phyloP scores from a whole-genome alignment of 2,888 invertebrate species.

The Latrodectus elegans region DNA sequence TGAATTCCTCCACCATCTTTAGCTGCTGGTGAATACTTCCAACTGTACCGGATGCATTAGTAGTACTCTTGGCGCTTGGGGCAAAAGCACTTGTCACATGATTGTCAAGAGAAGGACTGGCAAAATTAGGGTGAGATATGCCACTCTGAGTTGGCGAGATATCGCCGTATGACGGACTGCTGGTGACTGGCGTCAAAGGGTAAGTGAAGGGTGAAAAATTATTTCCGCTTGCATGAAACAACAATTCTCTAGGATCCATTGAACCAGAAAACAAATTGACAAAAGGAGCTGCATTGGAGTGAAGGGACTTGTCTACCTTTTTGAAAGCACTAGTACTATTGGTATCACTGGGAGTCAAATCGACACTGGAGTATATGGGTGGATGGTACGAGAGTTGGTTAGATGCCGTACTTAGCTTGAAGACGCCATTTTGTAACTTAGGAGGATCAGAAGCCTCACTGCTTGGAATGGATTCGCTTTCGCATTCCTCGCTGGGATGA shows the following conservation, averaged over 20 bases:
- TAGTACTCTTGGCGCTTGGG: slow-evolving; percentile 37
- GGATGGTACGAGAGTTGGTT: slow-evolving; percentile 11
- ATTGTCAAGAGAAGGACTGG: slow-evolving; percentile 19
- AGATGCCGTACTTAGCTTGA: slow-evolving; percentile 20
- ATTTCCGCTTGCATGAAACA: slow-evolving; percentile 51
- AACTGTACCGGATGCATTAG: slow-evolving; percentile 1
- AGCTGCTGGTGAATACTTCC: slow-evolving; percentile 40
- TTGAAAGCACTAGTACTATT: slow-evolving; percentile 68
- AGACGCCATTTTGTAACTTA: slow-evolving; percentile 23
- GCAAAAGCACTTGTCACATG: slow-evolving; percentile 62
- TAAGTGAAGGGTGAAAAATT: slow-evolving; percentile 52
- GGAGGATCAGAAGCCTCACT: neutral
- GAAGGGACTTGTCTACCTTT: slow-evolving; percentile 67
- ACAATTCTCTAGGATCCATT: slow-evolving; percentile 50
- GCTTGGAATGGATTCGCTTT: neutral
- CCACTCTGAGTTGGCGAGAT: slow-evolving; percentile 26
- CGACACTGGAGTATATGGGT: slow-evolving; percentile 20
- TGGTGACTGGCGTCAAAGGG: slow-evolving; percentile 27
- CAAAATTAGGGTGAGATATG: slow-evolving; percentile 3
- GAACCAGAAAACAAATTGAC: slow-evolving; percentile 43
- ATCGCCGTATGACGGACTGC: slow-evolving; percentile 34
- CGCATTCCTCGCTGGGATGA: slow-evolving; percentile 2
- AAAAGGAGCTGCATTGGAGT: slow-evolving; percentile 24
- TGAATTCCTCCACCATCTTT: slow-evolving; percentile 62
- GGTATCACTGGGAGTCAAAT: slow-evolving; percentile 21